Base-by-base conservation (phyloP, 23 tunicate species). In the Styela clava region DNA sequence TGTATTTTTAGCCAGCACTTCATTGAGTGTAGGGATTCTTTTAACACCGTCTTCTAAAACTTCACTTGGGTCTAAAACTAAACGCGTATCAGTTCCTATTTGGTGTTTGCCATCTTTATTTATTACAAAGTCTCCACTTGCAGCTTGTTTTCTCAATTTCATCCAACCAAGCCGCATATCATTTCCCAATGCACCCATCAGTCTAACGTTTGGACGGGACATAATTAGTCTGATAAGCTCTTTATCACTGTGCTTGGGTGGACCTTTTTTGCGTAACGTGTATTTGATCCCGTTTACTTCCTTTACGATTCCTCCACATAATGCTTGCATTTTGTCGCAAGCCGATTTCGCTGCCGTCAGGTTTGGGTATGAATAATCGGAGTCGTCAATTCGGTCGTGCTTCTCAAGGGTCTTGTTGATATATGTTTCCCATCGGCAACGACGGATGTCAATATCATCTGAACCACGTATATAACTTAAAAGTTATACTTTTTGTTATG, bases 281-380 rank as follows among this genome's bases (percentile, higher is more conserved):
- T 69, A 85, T 16, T 69, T 27, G 26, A 68, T 62, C 20, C 73
- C 73, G 32, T 30, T 26, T 21, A 25, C 64, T 34, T 85, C 84
- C 35, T 69, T 51, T 16, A 79, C 79, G 16, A 85, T 69, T 44
- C 89, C 89, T 16, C 84, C 84, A 34, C 89, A 85, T 2, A 52
- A 9, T 0, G 27, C 36, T 21, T 73, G 61, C 63, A 79, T 28
- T 21, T 68, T 72, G 61, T 79, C 84, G 31, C 89, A 85, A 19
- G 26, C 84, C 20, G 25, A n/a, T 69, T 85, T 69, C 0, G 89
- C 84, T 31, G 16, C 52, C 2, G 34, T 31, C 28, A 85, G 69
- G 16, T 51, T 35, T 19, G 63, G 52, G 25, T 69, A 85, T 62
- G 62, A 9, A 34, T 79, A 16, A 31, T 69, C 35, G 2, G 84